A percentile compares a stretch with the other conserved stretches of the same genome.
These are phyloP conservation scores for Thermophis baileyi DNA, from an alignment of 2,113 vertebrate genomes.

Conservation along the genomic window DNA sequence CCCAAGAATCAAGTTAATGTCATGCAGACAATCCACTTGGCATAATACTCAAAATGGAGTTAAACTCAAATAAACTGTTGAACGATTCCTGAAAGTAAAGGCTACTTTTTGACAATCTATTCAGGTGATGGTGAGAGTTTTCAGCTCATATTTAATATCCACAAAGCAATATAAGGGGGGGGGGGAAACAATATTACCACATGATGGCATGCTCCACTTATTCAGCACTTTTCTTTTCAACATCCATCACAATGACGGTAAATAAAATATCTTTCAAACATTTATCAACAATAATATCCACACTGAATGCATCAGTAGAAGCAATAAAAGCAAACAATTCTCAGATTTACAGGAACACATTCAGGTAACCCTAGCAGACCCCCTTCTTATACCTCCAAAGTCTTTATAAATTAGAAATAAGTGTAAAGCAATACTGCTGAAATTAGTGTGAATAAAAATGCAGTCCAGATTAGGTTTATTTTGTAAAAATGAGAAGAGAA, in stretches of 20 bases:
- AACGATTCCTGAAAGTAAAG: not conserved
- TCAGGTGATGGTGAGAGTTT: not conserved
- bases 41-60: not conserved
- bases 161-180: not conserved
- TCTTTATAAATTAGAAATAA: conserved; percentile 36
- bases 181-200: conserved; percentile 23
- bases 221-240: conserved; percentile 37
- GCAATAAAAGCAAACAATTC: conserved; percentile 41
- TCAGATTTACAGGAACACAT: not conserved
- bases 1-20: not conserved
- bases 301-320: conserved; percentile 39
- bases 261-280: conserved; percentile 45
- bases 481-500: not conserved
- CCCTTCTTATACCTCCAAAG: not conserved
- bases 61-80: not conserved
- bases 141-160: not conserved
- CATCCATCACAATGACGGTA: conserved; percentile 10
- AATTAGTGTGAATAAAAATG: conserved; percentile 36
- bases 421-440: conserved; percentile 25
- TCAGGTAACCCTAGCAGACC: not conserved
- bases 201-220: conserved; percentile 28
- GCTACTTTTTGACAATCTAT: not conserved
- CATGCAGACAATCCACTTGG: not conserved
- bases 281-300: conserved; percentile 34
- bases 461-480: not conserved